phyloP scores from a whole-genome alignment of 2,797 vertebrate species.

The Artibeus lituratus region DNA sequence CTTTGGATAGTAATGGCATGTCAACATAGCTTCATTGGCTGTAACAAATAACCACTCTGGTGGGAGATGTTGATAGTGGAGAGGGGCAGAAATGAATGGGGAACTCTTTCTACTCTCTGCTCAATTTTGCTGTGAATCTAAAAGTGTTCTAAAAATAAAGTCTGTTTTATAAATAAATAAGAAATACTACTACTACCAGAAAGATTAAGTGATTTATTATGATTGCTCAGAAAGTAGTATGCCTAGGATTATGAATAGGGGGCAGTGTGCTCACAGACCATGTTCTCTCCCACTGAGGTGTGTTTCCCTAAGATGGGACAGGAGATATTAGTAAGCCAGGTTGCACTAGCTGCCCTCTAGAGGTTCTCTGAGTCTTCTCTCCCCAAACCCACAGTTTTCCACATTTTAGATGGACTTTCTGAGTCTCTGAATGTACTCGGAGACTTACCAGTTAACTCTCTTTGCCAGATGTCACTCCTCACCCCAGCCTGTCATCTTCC shows the following conservation, averaged over 20 bases:
- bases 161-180: background rate
- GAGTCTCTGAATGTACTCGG: background rate
- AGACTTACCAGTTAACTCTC: background rate
- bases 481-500: background rate
- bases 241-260: background rate
- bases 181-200: background rate
- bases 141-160: background rate
- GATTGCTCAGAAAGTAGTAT: background rate
- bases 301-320: too few species aligned
- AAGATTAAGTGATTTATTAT: background rate
- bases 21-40: rapidly evolving
- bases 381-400: background rate
- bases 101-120: background rate
- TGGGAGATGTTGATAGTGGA: rapidly evolving
- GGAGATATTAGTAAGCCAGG: background rate
- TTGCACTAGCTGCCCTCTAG: background rate
- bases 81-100: background rate
- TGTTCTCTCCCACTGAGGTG: background rate
- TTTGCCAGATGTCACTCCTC: background rate
- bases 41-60: background rate
- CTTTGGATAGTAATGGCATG: rapidly evolving
- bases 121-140: background rate
- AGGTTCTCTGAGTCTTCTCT: background rate
- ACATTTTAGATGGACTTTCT: too few species aligned
- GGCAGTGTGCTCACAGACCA: background rate